Base-by-base conservation (phyloP, 2,888 invertebrate genomes). In the Sthenelais limicola region DNA sequence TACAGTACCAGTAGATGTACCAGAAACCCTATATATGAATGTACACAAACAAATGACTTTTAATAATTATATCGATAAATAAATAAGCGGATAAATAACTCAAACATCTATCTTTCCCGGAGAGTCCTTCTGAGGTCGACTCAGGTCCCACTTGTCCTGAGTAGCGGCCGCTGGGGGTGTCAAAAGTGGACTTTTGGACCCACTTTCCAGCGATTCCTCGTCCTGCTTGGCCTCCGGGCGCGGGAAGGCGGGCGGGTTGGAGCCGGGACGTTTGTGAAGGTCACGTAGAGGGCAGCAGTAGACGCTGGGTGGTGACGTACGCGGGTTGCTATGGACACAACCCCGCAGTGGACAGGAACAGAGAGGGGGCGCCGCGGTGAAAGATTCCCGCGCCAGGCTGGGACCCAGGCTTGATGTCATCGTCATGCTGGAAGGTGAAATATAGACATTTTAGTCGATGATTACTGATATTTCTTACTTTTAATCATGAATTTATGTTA, bases 271-370 rank as follows among this genome's bases (percentile, higher is more conserved):
- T 38, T 62, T 62, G 62, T 62, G 62, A n/a, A 62, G 38, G 62
- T 62, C 62, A 21, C 62, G 62, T 38, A 62, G 62, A 26, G 62
- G 35, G 62, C 62, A 62, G 62, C 62, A 62, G 62, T 62, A 62
- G 38, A 62, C 43, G 62, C 62, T 38, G 62, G 62, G 62, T 24
- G 62, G 7, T 24, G 24, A 26, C 32, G 30, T 30, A 4, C 3
- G 18, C 4, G 38, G 9, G 1, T 26, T 26, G 35, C 38, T 3
- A 1, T 43, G 24, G 38, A 2, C 43, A 5, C 21, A 12, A 21
- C 38, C n/a, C 1, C 62, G 33, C 38, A 62, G 38, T 1, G 62
- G 2, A 26, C 62, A 62, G 3, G 62, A 62, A 21, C 62, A 62
- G 24, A 62, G 18, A n/a, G n/a, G n/a, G 24, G 62, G 62, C 2